Evolutionary conservation across 2,888 invertebrate species (phyloP).

Genomic region (Callinectes sapidus): DNA sequence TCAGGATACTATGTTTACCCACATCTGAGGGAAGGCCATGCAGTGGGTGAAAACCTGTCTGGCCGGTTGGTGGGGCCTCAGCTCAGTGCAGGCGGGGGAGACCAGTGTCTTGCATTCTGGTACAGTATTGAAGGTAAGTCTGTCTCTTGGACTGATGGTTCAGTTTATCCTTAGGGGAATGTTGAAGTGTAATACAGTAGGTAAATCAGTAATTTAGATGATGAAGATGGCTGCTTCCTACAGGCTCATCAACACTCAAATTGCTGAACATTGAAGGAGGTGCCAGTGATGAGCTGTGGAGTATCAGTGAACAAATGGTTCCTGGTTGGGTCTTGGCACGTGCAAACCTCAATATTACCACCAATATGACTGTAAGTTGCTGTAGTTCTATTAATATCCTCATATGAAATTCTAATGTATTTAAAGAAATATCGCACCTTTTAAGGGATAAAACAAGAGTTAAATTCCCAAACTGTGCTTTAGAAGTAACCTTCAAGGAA

Average conservation of each 20-base stretch:
- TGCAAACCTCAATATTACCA: slow-evolving; percentile 14
- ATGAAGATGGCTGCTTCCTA: neutral
- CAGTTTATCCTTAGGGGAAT: neutral
- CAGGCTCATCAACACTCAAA: slow-evolving; percentile 9
- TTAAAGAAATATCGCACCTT: neutral
- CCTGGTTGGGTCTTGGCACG: slow-evolving; percentile 35
- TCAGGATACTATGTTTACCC: slow-evolving; percentile 59
- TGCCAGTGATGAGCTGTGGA: slow-evolving; percentile 17
- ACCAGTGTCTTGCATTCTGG: slow-evolving; percentile 68
- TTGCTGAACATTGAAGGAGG: slow-evolving; percentile 36
- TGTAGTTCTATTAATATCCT: neutral
- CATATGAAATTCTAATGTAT: neutral
- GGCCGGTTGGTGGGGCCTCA: slow-evolving; percentile 41
- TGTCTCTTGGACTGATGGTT: neutral
- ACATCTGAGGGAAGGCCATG: neutral
- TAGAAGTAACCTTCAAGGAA: neutral
- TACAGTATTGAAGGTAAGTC: slow-evolving; percentile 60
- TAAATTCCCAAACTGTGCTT: neutral
- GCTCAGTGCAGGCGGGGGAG: slow-evolving; percentile 36
- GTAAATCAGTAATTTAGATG: neutral
- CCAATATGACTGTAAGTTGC: neutral
- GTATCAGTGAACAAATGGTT: neutral
- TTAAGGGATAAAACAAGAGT: neutral
- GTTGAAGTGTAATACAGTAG: neutral
- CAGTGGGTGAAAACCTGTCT: neutral